Base-by-base conservation (phyloP, 2,113 vertebrate species). In the Noctilio leporinus region DNA sequence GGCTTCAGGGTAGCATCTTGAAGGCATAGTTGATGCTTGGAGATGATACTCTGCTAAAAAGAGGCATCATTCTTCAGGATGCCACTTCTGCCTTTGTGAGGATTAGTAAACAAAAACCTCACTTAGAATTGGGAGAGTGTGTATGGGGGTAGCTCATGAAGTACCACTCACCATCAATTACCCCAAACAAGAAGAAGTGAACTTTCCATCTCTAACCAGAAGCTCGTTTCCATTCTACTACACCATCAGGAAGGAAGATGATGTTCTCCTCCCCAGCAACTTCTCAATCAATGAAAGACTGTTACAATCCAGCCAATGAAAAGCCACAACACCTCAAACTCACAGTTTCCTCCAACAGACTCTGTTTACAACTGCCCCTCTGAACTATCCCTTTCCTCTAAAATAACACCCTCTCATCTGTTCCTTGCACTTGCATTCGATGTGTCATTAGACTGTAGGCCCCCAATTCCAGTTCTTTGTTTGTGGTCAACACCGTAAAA, bases 71-170 rank as follows among this genome's bases (percentile, higher is more conserved):
- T 86, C 84, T 65, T 49, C 11, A 55, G 59, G 24, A 89, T n/a
- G 3, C 35, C 62, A 59, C 28, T 65, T 40, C 72, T 75, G 10
- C 38, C 69, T 70, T 75, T 47, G 72, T 9, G 8, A 75, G 45
- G 28, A 47, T 16, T 47, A 33, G 10, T 33, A 19, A 49, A 33
- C 43, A 47, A 47, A 75, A 49, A 26, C 16, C 16, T 75, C 4
- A 24, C 5, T 75, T 75, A 49, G 28, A 47, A 4, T 19, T 47
- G 28, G 20, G 43, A 75, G 28, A 16, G 28, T 30, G 1, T 33
- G 8, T 19, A 11, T 12, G 4, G 15, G 72, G 15, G 2, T 2
- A 7, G 45, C 15, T 75, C 43, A 1, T 2, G 10, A 28, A 24
- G 4, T 47, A 75, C 43, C 16, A 33, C 17, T 73, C 45, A 33